Percentiles rank a stretch among this genome's conserved stretches.
phyloP scores from a whole-genome alignment of 2,888 invertebrate species.

The Colostygia pectinataria region DNA sequence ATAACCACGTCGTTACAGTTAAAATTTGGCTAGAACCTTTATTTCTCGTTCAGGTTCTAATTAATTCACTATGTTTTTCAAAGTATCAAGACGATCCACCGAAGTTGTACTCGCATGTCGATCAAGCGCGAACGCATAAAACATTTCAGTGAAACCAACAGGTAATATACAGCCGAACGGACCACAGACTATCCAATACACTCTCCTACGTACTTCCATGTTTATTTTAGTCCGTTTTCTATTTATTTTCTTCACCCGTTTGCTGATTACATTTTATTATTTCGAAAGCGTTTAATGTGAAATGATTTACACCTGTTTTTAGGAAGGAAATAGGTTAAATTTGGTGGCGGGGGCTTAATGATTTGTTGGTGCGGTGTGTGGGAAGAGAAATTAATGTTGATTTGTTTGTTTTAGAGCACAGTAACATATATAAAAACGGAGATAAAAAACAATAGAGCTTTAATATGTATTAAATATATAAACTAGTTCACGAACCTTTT shows the following conservation, averaged over 20 bases:
- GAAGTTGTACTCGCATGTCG: conserved; percentile 54
- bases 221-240: conserved; percentile 68
- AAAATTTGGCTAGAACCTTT: too few relatives aligned
- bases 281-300: conserved; percentile 38
- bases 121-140: conserved; percentile 74
- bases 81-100: conserved; percentile 45
- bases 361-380: conserved; percentile 17
- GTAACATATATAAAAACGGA: background rate
- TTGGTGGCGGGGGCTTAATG: conserved; percentile 17
- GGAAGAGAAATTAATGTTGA: conserved; percentile 5
- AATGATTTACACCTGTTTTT: conserved; percentile 37
- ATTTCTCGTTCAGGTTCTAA: background rate
- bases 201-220: conserved; percentile 49
- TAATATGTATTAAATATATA: too few relatives aligned
- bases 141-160: conserved; percentile 76
- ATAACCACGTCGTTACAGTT: too few relatives aligned
- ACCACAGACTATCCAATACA: conserved; percentile 21
- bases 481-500: too few relatives aligned
- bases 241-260: conserved; percentile 62
- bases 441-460: too few relatives aligned
- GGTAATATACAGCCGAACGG: conserved; percentile 69
- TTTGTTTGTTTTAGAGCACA: conserved; percentile 8
- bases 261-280: conserved; percentile 73
- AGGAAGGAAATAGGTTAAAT: conserved; percentile 25
- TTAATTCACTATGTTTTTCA: background rate